Base-by-base conservation (phyloP, 1,140 invertebrate genomes). In the Macrocentrus cingulum region DNA sequence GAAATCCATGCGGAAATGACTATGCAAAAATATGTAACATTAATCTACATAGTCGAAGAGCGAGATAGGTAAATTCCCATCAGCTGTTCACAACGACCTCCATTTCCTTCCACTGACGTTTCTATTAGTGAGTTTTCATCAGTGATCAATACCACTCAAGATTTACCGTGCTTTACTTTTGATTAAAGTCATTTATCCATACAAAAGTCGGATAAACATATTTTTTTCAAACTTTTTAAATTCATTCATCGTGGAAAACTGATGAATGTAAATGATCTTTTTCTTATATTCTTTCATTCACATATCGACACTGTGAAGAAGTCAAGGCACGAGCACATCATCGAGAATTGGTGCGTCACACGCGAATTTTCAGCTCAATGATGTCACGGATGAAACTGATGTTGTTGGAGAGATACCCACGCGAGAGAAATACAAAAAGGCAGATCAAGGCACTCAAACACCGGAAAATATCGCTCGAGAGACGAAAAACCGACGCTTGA, bases 381-480 rank as follows among this genome's bases (percentile, higher is more conserved):
- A 83, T 1, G 20, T 22, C 8, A 81, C 80, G 45, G 68, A 55
- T 63, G 64, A 68, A 61, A 46, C 63, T 68, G 51, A 60, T 65
- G 62, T 66, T 64, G 66, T n/a, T n/a, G n/a, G n/a, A n/a, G n/a
- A n/a, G n/a, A n/a, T 64, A 61, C 52, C 60, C 42, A 65, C 39
- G 63, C 66, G 46, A 61, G 68, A 0, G 60, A 68, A 32, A 68
- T 67, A 67, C 60, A 65, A 70, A 36, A 78, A 80, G 59, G 80
- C 70, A 51, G 86, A 88, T 69, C 84, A 86, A 54, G 81, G 82
- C 4, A 88, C 87, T 19, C 87, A 88, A 71, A 89, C 87, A 1
- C 86, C 87, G 0, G 82, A 84, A n/a, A 86, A 84, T 65, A 88
- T 89, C 41, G 81, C 82, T 0, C 80, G 80, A 2, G 88, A 89